phyloP scores from a whole-genome alignment of 2,888 invertebrate genomes.

The Cheilosia urbana region DNA sequence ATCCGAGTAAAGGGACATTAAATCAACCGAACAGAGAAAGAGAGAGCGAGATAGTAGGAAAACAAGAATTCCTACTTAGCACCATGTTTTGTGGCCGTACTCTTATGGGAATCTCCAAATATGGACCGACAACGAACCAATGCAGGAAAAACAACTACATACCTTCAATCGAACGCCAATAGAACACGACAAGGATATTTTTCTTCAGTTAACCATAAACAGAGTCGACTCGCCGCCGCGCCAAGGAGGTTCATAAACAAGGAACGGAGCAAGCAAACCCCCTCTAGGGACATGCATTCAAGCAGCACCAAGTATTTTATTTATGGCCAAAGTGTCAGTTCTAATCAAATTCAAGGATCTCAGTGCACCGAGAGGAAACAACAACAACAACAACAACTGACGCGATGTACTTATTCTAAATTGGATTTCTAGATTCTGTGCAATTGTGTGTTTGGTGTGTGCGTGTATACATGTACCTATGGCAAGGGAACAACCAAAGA shows the following conservation, averaged over 20 bases:
- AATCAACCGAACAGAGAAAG: slow-evolving; percentile 56
- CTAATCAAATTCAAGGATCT: slow-evolving; percentile 83
- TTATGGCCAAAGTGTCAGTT: slow-evolving; percentile 83
- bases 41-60: neutral
- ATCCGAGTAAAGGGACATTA: slow-evolving; percentile 73
- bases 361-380: slow-evolving; percentile 23
- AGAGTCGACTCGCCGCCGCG: slow-evolving; percentile 34
- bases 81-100: slow-evolving; percentile 37
- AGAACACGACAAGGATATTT: slow-evolving; percentile 74
- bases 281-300: slow-evolving; percentile 67
- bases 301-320: slow-evolving; percentile 77
- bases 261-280: slow-evolving; percentile 25
- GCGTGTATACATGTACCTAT: neutral
- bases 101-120: slow-evolving; percentile 69
- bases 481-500: slow-evolving; percentile 9
- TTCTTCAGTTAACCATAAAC: slow-evolving; percentile 67
- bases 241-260: slow-evolving; percentile 64
- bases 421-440: slow-evolving; percentile 61
- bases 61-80: slow-evolving; percentile 72
- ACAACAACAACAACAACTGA: slow-evolving; percentile 29
- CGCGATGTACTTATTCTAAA: slow-evolving; percentile 54
- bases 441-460: neutral
- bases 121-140: slow-evolving; percentile 37
- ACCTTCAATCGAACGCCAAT: slow-evolving; percentile 54
- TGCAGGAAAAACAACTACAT: neutral